These are phyloP conservation scores for Falco novaeseelandiae DNA, from an alignment of 2,797 vertebrate species.

Conservation along the genomic window DNA sequence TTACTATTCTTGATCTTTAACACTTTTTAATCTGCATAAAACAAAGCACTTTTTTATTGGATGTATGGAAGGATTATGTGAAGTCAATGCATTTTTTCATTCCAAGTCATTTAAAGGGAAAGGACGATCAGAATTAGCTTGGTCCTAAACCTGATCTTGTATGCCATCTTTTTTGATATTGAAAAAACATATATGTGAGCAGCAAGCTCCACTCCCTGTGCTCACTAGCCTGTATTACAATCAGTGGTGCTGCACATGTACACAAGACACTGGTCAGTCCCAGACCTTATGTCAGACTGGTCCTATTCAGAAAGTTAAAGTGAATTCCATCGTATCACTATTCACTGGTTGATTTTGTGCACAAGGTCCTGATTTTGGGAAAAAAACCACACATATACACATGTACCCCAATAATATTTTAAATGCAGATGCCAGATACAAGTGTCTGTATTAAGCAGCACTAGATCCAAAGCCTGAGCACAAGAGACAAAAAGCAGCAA, in stretches of 20 bases:
- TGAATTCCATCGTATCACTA: not conserved
- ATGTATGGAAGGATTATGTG: not conserved
- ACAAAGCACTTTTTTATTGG: not conserved
- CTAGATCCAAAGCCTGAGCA: not conserved
- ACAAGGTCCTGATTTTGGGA: not conserved
- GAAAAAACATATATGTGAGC: not conserved
- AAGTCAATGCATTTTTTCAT: not conserved
- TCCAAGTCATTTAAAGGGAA: not conserved
- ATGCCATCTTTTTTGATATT: not conserved
- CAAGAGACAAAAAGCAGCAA: not conserved
- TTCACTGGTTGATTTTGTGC: not conserved
- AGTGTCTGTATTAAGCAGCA: not conserved
- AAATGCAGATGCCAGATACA: not conserved
- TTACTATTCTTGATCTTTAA: not conserved
- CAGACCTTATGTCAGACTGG: not conserved
- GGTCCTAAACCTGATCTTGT: not conserved
- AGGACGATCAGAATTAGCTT: not conserved
- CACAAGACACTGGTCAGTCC: not conserved
- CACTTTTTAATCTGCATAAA: not conserved
- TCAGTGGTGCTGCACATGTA: accelerated
- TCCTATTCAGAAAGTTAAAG: not conserved
- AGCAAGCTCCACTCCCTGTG: not conserved
- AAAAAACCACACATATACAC: accelerated
- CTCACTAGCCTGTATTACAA: not conserved
- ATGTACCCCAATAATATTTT: accelerated